A percentile compares a stretch with the other conserved stretches of the same genome.
These are phyloP conservation scores for Tetragonula carbonaria DNA, from an alignment of 2,888 invertebrate genomes.

Conservation along the genomic window DNA sequence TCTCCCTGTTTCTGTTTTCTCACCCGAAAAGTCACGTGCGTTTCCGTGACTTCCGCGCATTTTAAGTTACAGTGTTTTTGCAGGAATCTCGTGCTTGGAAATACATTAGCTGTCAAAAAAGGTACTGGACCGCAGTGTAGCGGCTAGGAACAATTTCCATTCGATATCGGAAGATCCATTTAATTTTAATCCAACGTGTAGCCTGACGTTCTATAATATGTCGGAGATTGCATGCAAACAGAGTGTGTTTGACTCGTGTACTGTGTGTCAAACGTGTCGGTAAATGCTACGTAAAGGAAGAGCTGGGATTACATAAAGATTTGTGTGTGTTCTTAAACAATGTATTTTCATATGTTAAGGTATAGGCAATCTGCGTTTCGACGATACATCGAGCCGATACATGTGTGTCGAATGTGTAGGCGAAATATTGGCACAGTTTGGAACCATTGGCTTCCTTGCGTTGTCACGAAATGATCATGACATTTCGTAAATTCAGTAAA, in stretches of 20 bases:
- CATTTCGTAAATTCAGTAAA: neutral
- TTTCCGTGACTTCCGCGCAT: neutral
- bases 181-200: neutral
- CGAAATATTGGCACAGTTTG: constrained; percentile 24
- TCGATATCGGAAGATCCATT: neutral
- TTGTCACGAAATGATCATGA: constrained; percentile 14
- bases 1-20: neutral
- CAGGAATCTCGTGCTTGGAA: neutral
- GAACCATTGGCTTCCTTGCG: neutral
- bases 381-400: constrained; percentile 62
- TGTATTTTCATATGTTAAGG: constrained; percentile 68
- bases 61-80: neutral
- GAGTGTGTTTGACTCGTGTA: constrained; percentile 17
- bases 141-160: neutral
- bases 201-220: neutral
- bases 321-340: constrained; percentile 67
- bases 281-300: constrained; percentile 41
- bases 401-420: constrained; percentile 36
- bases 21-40: neutral
- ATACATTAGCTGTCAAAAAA: neutral
- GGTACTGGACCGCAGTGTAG: neutral
- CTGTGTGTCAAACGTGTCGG: constrained; percentile 31
- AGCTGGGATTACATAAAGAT: constrained; percentile 63
- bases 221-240: neutral
- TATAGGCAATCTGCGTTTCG: constrained; percentile 45